Conservation (phyloP, 2,888 invertebrate species). For the Cantharis lateralis region DNA sequence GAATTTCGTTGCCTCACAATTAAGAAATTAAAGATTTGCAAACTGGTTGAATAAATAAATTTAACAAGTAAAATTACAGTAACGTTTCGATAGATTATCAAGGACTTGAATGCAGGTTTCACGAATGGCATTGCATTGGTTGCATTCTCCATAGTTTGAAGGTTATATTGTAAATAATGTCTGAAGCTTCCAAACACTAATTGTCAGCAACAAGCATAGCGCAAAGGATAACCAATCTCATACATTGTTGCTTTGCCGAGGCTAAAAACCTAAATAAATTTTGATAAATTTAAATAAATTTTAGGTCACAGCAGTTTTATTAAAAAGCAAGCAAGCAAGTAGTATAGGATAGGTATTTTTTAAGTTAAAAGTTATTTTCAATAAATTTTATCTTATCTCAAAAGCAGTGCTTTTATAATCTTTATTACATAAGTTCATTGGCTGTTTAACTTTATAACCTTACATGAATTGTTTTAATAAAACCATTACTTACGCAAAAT, state of each 20-base stretch:
- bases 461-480: background rate
- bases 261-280: background rate
- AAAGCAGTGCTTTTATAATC: background rate
- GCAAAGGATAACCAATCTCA: background rate
- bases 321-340: background rate
- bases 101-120: background rate
- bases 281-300: background rate
- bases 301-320: background rate
- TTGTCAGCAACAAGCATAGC: background rate
- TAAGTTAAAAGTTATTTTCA: background rate
- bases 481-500: background rate
- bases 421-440: background rate
- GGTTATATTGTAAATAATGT: background rate
- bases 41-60: background rate
- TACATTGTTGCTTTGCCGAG: background rate
- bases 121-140: background rate
- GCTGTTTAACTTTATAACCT: background rate
- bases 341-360: no score
- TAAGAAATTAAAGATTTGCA: background rate
- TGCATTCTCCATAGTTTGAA: background rate
- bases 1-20: background rate
- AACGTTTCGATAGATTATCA: background rate
- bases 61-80: background rate
- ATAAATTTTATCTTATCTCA: background rate
- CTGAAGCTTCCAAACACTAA: background rate